phyloP scores from a whole-genome alignment of 2,113 vertebrate species.

The Myotis lucifugus region DNA sequence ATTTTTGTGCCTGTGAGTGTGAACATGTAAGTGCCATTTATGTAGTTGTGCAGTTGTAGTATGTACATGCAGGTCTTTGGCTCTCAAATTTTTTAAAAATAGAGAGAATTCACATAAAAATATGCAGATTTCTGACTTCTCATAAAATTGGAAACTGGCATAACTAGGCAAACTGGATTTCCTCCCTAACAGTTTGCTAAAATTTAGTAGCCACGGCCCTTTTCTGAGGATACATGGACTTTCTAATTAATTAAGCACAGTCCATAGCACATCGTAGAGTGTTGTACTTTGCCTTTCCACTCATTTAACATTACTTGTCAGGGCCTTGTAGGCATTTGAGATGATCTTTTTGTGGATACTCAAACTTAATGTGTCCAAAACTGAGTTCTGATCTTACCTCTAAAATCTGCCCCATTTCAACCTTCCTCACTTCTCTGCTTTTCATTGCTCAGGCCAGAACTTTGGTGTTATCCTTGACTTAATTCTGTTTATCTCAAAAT shows the following conservation, averaged over 20 bases:
- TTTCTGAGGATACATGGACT: neutral
- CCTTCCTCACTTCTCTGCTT: neutral
- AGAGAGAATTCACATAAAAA: constrained; percentile 15
- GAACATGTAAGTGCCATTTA: neutral
- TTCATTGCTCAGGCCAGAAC: neutral
- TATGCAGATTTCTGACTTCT: neutral
- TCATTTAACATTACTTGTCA: neutral
- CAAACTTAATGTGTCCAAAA: neutral
- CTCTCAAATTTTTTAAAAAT: neutral
- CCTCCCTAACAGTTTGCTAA: neutral
- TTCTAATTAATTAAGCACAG: neutral
- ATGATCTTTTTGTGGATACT: neutral
- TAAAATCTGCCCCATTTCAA: neutral
- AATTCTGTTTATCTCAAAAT: neutral
- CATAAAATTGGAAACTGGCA: neutral
- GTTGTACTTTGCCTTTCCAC: neutral
- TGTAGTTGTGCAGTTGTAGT: neutral
- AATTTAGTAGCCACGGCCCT: neutral
- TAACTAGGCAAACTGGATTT: neutral
- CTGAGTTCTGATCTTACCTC: neutral
- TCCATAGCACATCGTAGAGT: neutral
- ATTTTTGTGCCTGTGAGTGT: neutral
- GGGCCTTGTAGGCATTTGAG: neutral
- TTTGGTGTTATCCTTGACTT: neutral
- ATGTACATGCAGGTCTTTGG: neutral